Base-by-base conservation (phyloP, 2,888 invertebrate species). In the Folsomia manolachei region DNA sequence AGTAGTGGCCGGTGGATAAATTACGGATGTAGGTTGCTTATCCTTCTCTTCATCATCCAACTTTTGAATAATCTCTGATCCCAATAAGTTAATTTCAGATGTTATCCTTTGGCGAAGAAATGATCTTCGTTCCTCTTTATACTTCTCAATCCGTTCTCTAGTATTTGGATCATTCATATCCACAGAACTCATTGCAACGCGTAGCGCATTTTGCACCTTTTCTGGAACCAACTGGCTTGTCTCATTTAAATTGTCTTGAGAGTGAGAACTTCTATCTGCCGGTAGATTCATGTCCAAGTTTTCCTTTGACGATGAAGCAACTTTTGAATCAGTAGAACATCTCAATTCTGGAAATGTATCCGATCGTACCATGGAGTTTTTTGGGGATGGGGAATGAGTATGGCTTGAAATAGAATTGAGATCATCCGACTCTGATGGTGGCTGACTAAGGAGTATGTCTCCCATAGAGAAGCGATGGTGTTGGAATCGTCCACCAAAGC, bases 51-150 rank as follows among this genome's bases (percentile, higher is more conserved):
- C 39, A 9, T 39, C 39, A 9, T 39, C 39, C 14, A 14, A 9
- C 14, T 39, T 39, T 39, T 39, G 39, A 39, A 14, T 39, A 39
- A 4, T 9, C 39, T 39, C 39, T 39, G 39, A 39, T n/a, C n/a
- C n/a, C n/a, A n/a, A n/a, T n/a, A n/a, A n/a, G 14, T 39, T 21
- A 1, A 80, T 51, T 62, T 78, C 79, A 0, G 78, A 76, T 27
- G 92, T 90, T 83, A 93, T 94, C 83, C 93, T 94, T 82, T 94
- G 93, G 63, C 93, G 88, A 18, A 94, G 84, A 81, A 93, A 92
- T 79, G 90, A 90, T 67, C 95, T 86, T n/a, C 94, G 86, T 82
- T 95, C 94, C 82, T 94, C 93, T 84, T 95, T 95, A 83, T 94
- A 95, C 83, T 91, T 91, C 84, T 95, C 94, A 77, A 95, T 93